Percentiles rank a stretch among this genome's conserved stretches.
Evolutionary conservation across 2,113 vertebrate genomes (phyloP).

Genomic region (Neodon shergylaensis): DNA sequence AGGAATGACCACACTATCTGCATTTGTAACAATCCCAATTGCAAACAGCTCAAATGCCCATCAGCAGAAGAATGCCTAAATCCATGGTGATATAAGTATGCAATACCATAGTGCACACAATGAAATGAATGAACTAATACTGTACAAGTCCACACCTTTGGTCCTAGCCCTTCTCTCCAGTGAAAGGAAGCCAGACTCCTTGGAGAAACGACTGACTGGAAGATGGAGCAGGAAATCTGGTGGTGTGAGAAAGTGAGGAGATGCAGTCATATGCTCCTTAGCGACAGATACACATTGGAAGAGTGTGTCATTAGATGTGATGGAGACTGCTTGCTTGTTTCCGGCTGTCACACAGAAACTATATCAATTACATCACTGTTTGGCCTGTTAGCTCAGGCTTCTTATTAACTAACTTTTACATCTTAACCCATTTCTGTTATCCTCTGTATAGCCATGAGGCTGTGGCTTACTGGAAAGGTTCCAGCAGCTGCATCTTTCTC

Average conservation of each 20-base stretch:
- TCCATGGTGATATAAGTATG: neutral
- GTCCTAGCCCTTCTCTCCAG: neutral
- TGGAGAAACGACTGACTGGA: slow-evolving; percentile 9
- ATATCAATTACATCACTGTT: too few species aligned
- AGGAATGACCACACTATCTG: neutral
- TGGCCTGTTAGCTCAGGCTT: too few species aligned
- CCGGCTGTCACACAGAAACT: too few species aligned
- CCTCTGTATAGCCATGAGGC: too few species aligned
- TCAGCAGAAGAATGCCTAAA: neutral
- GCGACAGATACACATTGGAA: neutral
- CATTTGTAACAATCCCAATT: neutral
- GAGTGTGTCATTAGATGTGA: neutral
- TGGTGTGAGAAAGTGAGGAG: slow-evolving; percentile 11
- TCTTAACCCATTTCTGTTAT: too few species aligned
- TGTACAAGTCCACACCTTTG: neutral
- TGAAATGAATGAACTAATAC: neutral
- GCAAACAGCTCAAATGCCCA: neutral
- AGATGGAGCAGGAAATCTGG: neutral
- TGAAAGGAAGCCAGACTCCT: neutral
- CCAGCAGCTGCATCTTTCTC: too few species aligned
- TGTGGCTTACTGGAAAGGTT: too few species aligned
- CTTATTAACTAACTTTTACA: too few species aligned
- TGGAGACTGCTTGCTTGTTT: too few species aligned
- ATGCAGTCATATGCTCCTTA: neutral
- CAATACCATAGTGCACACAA: neutral